Base-by-base conservation (phyloP, 2,113 vertebrate species). In the Alethe castanea region DNA sequence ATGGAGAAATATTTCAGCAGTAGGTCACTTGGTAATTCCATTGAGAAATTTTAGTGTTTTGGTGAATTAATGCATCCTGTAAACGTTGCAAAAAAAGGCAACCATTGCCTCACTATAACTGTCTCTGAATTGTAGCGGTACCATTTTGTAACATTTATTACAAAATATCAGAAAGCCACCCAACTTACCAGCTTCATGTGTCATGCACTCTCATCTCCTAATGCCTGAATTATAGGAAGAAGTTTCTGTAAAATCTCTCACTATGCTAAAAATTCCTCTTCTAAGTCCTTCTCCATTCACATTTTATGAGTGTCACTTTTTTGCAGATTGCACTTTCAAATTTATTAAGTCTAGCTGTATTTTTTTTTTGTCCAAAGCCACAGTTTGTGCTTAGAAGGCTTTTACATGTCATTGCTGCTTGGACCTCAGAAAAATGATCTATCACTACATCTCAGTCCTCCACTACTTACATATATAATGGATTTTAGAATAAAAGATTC, bases 181-280 rank as follows among this genome's bases (percentile, higher is more conserved):
- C 20, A 64, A 81, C 7, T 47, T 42, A 31, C 9, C 47, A 52
- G 4, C n/a, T 81, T 38, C 31, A 12, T 28, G 23, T 52, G 33
- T 38, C 24, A 40, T 0, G 0, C 7, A 14, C 13, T 47, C 16
- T 29, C 24, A 42, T 65, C 18, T 89, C 25, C 19, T 56, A 42
- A 56, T 14, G 25, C 44, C 48, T 38, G 29, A 86, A 59, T 2
- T n/a, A 8, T 4, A 42, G 28, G n/a, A 54, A 47, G 7, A 54
- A 40, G 62, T 72, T 59, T 54, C 23, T 69, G n/a, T 60, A 45
- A 47, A 88, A 47, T 35, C 40, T 82, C 24, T 61, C 61, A 60
- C 14, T 36, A 12, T 18, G 28, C 14, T 72, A 44, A 33, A 59
- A 91, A 31, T 54, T 57, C 47, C 59, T 36, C 29, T 71, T 64